Evolutionary conservation across 1,140 invertebrate genomes (phyloP).

Genomic region (Drosophila kikkawai): DNA sequence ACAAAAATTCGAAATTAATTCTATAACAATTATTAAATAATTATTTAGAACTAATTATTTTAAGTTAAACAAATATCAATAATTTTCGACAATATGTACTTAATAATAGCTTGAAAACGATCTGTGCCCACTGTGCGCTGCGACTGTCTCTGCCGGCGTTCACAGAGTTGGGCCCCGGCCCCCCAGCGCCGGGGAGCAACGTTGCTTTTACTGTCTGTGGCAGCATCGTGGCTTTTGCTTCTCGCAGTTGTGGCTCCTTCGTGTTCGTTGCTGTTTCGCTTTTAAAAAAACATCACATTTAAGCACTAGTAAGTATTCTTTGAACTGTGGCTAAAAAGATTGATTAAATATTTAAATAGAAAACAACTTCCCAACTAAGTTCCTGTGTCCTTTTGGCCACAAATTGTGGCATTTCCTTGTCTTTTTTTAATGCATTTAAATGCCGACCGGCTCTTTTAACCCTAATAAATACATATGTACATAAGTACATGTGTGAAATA

Average conservation of each 20-base stretch:
- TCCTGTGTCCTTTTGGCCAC: not conserved
- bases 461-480: conserved; percentile 6
- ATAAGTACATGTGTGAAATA: conserved; percentile 3
- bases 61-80: not conserved
- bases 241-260: conserved; percentile 4
- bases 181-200: not conserved
- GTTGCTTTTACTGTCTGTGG: conserved; percentile 9
- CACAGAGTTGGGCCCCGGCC: conserved; percentile 14
- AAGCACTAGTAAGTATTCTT: conserved; percentile 20
- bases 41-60: not conserved
- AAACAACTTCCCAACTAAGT: not conserved
- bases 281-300: not conserved
- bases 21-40: not conserved
- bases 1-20: not conserved
- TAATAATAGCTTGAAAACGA: not conserved
- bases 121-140: conserved; percentile 21
- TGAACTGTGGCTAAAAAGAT: not conserved
- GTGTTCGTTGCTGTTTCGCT: not conserved
- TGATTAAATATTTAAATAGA: not conserved
- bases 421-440: not conserved
- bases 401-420: not conserved
- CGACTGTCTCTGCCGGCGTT: conserved; percentile 5
- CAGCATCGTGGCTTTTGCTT: conserved; percentile 44
- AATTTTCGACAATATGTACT: too few relatives aligned
- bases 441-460: conserved; percentile 15